Evolutionary conservation across 2,113 vertebrate genomes (phyloP), one percentile per base, ranked within the genome.

Genomic region (Halcyon senegalensis): DNA sequence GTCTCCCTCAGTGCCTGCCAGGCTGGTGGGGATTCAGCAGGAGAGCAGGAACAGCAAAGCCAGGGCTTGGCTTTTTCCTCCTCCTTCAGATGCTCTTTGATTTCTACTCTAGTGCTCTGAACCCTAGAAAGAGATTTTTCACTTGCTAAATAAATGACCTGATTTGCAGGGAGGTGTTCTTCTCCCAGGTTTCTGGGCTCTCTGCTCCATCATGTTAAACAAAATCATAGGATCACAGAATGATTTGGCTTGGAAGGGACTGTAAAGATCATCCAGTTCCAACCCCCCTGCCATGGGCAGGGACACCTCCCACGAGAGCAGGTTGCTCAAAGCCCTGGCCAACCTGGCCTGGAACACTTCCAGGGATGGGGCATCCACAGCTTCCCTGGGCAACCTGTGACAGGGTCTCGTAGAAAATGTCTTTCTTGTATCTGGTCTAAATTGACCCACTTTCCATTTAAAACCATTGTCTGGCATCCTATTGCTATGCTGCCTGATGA

Each of bases 1-100:
- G 3, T 43, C 44, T 76, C 55, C 60, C 23, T 59, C 0, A 0
- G 64, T 58, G 81, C 46, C 67, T 84, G 35, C 41, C 0, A 2
- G 81, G n/a, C 55, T 5, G 59, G 2, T 10, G 23, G 51, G 31
- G 41, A 69, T 53, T 44, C 39, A 30, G 27, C 3, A 1, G 58
- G 44, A 87, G 9, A 33, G 63, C 75, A 95, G 68, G 69, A 66
- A 44, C 1, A 16, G 70, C 82, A 89, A 55, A 88, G 50, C 33
- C 63, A 62, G 50, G 11, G 44, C 70, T 84, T 66, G 81, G 67
- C 64, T 90, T 80, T 74, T 67, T 69, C 18, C 18, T 73, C 17
- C 25, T 83, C 46, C 46, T 93, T 64, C 82, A 83, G 85, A 58
- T 19, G 13, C 46, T 59, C 56, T 93, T 90, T 85, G 75, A 67